Evolutionary conservation across 2,113 vertebrate species (phyloP), one percentile per base, ranked within the genome.

Genomic region (Myotis brandtii): DNA sequence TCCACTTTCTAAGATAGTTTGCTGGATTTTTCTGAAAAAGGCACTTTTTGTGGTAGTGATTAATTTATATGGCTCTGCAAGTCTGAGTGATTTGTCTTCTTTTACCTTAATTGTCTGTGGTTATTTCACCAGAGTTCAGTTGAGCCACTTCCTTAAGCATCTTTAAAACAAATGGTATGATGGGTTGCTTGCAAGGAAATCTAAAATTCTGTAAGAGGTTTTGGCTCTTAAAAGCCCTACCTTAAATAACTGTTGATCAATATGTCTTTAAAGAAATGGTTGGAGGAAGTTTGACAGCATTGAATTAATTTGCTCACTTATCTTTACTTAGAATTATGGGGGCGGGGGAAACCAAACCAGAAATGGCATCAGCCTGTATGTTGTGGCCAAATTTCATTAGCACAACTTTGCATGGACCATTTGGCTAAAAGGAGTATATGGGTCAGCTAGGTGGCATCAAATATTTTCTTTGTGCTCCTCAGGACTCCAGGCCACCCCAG

Each of bases 201-300:
- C 27, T 93, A 84, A 87, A 84, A 82, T 93, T 93, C 56, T 92
- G 1, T 85, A 92, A 95, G 48, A 96, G 87, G 21, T 34, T 84
- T 93, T 95, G 56, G 73, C 80, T 87, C 76, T 80, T 94, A 86
- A 94, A 96, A 92, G 25, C 17, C 17, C 40, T 90, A 34, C 64
- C 70, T 97, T 92, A 96, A 94, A 95, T 95, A 96, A 85, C 90
- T 46, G 6, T 87, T 73, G 70, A 97, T 95, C 56, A 82, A 85
- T 92, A 93, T 72, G 17, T 73, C 66, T 94, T 96, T 94, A 16
- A 48, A 84, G 48, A 89, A 93, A 48, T 48, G 30, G 9, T 27
- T 86, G 46, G 59, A 90, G 86, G 75, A 91, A 25, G 6, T 84
- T 92, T 92, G 90, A 13, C 37, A 79, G n/a, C 43, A 80, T 2